Evolutionary conservation across 1,140 invertebrate genomes (phyloP).

Genomic region (Drosophila pandora): DNA sequence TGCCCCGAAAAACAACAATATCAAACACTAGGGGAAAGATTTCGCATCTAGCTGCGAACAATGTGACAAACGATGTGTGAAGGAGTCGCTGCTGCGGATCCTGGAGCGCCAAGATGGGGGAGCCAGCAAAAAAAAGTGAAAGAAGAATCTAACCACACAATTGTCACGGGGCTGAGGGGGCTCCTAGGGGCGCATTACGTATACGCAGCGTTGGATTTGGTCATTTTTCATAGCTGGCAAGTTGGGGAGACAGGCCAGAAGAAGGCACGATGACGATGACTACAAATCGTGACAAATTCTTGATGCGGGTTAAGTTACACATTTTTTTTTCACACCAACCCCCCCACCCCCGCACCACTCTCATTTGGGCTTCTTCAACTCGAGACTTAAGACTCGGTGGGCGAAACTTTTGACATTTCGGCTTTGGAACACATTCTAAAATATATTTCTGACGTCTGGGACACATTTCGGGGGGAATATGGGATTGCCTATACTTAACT

Average conservation of each 20-base stretch:
- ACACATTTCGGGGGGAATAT: constrained; percentile 10
- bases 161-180: constrained; percentile 52
- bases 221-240: constrained; percentile 75
- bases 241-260: constrained; percentile 16
- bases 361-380: constrained; percentile 1
- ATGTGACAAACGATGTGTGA: constrained; percentile 82
- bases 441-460: constrained; percentile 55
- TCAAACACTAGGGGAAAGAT: constrained; percentile 46
- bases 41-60: constrained; percentile 47
- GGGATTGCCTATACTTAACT: constrained; percentile 31
- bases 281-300: constrained; percentile 82
- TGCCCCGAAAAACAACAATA: constrained; percentile 53
- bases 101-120: constrained; percentile 36
- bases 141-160: constrained; percentile 71
- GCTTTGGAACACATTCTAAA: constrained; percentile 58
- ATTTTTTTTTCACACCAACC: constrained; percentile 48
- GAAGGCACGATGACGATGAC: constrained; percentile 59
- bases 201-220: constrained; percentile 71
- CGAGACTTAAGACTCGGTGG: too few relatives aligned
- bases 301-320: constrained; percentile 80
- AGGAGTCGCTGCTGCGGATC: constrained; percentile 66
- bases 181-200: constrained; percentile 51
- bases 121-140: constrained; percentile 1
- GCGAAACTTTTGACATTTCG: constrained; percentile 47
- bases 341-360: background rate